Base-by-base conservation (phyloP, 2,113 vertebrate genomes). In the Limanda limanda region DNA sequence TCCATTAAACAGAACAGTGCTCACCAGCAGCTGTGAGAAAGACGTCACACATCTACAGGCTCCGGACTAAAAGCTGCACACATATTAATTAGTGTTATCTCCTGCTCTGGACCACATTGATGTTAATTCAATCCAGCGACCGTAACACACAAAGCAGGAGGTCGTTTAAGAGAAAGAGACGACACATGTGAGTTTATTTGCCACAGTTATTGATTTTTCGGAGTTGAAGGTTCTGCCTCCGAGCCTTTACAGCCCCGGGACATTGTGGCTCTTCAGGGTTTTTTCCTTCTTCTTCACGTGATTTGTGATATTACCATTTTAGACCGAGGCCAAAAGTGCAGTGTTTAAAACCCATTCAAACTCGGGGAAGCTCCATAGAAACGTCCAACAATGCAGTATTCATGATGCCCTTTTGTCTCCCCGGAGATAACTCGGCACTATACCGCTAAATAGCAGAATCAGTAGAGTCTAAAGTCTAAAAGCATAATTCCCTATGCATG, bases 401-500 rank as follows among this genome's bases (percentile, higher is more conserved):
- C 73, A 93, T 90, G 83, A 72, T 13, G 75, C 23, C 67, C 68
- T 67, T 86, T 84, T 84, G 71, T 80, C 63, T 79, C 78, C 61
- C 55, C 37, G 7, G n/a, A 70, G 82, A 85, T 74, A 80, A 76
- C 66, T 12, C 21, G 0, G 74, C 68, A 51, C 64, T 31, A 27
- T 70, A 40, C 59, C 12, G 67, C 54, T 84, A 82, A 91, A 90
- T 52, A 85, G 60, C 60, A 18, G 21, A 67, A 67, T 69, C 48
- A 48, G 59, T 68, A 54, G 61, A 76, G 83, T 56, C 67, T 63
- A 35, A 81, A 68, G 73, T 74, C 86, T 94, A 90, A 95, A 92
- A 94, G 93, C 91, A 70, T 87, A 12, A 78, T 92, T 92, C 77
- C 78, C 76, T 90, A 88, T 85, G 81, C 92, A 89, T 86, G 81